Percentiles rank a stretch among this genome's conserved stretches.
Evolutionary conservation across 2,888 invertebrate species (phyloP).

Genomic region (Agriopis aurantiaria): DNA sequence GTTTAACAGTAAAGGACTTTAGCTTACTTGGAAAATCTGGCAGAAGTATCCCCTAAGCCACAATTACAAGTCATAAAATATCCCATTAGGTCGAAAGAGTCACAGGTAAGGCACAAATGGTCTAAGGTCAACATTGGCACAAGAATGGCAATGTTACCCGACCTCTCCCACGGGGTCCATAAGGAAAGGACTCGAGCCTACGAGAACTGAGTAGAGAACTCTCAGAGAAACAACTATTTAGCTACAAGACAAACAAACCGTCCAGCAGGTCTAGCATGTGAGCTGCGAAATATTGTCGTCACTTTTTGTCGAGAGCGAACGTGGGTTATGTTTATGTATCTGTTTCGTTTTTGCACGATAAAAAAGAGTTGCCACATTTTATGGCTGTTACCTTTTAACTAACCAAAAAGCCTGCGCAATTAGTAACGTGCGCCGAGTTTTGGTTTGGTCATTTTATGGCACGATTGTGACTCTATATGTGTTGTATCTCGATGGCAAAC

Average conservation of each 20-base stretch:
- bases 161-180: conserved; percentile 18
- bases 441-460: too few species aligned
- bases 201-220: not conserved
- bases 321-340: too few species aligned
- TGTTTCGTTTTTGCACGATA: too few species aligned
- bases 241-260: not conserved
- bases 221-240: not conserved
- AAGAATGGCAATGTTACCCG: conserved; percentile 5
- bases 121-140: conserved; percentile 25
- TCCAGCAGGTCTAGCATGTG: not conserved
- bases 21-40: conserved; percentile 5
- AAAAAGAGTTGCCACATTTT: too few species aligned
- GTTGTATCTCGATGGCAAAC: too few species aligned
- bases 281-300: too few species aligned
- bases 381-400: too few species aligned
- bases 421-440: too few species aligned
- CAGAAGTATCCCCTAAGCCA: conserved; percentile 10
- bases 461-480: too few species aligned
- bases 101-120: conserved; percentile 20
- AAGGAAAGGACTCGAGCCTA: conserved; percentile 17
- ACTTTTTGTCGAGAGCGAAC: too few species aligned
- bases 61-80: conserved; percentile 20
- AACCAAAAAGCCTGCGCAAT: too few species aligned
- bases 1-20: not conserved
- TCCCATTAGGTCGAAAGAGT: conserved; percentile 8